Conservation (phyloP, 2,888 invertebrate genomes). For the Apodemia duryi region DNA sequence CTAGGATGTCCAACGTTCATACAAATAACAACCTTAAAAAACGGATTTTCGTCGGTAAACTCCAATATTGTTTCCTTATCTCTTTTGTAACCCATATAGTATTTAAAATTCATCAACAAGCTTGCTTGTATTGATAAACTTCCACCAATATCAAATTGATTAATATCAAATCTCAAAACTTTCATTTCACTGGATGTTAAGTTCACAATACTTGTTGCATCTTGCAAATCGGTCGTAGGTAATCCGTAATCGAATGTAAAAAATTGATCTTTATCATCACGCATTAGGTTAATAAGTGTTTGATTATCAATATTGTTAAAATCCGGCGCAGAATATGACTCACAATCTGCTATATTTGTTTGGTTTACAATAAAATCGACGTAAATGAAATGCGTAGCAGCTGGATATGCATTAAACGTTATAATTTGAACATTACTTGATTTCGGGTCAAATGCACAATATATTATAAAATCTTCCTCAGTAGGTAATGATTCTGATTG, state of each 20-base stretch:
- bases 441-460: slow-evolving; percentile 69
- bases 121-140: slow-evolving; percentile 86
- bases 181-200: slow-evolving; percentile 82
- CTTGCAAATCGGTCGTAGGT: slow-evolving; percentile 80
- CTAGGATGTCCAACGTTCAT: slow-evolving; percentile 79
- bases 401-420: slow-evolving; percentile 76
- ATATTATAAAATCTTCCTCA: slow-evolving; percentile 63
- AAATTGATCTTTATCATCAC: slow-evolving; percentile 84
- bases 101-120: slow-evolving; percentile 80
- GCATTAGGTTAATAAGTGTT: slow-evolving; percentile 58
- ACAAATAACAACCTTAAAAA: slow-evolving; percentile 80
- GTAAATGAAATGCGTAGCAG: slow-evolving; percentile 80
- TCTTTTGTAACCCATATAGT: slow-evolving; percentile 68
- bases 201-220: slow-evolving; percentile 83
- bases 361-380: slow-evolving; percentile 46
- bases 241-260: slow-evolving; percentile 88
- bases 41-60: slow-evolving; percentile 70
- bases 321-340: slow-evolving; percentile 49
- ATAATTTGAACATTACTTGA: slow-evolving; percentile 54
- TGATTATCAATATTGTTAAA: slow-evolving; percentile 48
- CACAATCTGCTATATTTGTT: slow-evolving; percentile 53
- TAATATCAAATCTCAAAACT: slow-evolving; percentile 84
- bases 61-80: slow-evolving; percentile 50
- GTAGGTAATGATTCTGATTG: slow-evolving; percentile 74
- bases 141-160: slow-evolving; percentile 89